phyloP scores from a whole-genome alignment of 2,797 vertebrate species.

The Gobionotothen gibberifrons region DNA sequence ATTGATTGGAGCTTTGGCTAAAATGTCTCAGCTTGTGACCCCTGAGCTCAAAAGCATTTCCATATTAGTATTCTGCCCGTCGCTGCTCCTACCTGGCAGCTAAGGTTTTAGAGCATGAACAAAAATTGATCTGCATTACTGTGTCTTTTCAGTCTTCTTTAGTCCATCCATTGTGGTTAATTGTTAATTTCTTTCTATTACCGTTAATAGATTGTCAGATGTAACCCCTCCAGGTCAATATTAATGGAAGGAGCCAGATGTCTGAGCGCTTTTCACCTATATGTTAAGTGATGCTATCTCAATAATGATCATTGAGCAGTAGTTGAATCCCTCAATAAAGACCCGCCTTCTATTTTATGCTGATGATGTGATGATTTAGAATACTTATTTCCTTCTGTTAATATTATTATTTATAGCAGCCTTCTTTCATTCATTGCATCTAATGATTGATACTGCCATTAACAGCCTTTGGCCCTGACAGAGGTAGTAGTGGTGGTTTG shows the following conservation, averaged over 20 bases:
- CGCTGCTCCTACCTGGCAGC: conserved; percentile 50
- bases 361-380: not conserved
- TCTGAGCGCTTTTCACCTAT: not conserved
- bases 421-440: conserved; percentile 33
- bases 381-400: conserved; percentile 10
- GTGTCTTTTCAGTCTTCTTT: conserved; percentile 21
- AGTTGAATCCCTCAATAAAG: not conserved
- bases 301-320: not conserved
- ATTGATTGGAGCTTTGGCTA: conserved; percentile 80
- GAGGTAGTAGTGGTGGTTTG: conserved; percentile 24
- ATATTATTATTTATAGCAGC: conserved; percentile 10
- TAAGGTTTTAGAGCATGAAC: conserved; percentile 62
- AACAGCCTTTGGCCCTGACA: conserved; percentile 22
- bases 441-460: conserved; percentile 31
- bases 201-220: not conserved
- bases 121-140: conserved; percentile 62
- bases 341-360: not conserved
- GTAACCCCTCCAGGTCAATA: not conserved
- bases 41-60: conserved; percentile 69
- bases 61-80: conserved; percentile 74
- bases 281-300: not conserved
- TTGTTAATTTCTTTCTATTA: not conserved
- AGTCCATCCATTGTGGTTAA: conserved; percentile 3
- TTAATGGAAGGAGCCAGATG: not conserved
- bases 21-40: conserved; percentile 78